Percentiles rank a stretch among this genome's conserved stretches.
Evolutionary conservation across 1,140 invertebrate genomes (phyloP).

Genomic region (Palaemon carinicauda): DNA sequence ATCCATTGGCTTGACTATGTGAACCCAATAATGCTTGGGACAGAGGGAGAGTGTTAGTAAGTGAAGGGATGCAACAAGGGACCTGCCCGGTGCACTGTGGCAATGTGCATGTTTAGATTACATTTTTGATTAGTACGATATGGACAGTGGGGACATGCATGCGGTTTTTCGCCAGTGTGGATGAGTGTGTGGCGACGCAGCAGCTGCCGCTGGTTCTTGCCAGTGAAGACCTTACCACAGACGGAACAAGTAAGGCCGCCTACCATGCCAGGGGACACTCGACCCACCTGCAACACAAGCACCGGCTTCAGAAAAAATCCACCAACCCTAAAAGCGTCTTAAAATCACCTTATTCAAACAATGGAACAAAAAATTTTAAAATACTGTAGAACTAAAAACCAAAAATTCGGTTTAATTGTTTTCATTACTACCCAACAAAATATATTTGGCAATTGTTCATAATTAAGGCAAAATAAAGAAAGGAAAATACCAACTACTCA

Average conservation of each 20-base stretch:
- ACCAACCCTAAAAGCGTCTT: neutral
- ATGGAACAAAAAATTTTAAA: neutral
- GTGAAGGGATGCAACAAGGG: constrained; percentile 11
- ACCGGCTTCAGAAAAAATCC: constrained; percentile 53
- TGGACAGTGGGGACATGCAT: constrained; percentile 75
- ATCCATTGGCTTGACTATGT: neutral
- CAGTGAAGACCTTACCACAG: constrained; percentile 75
- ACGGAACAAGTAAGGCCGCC: constrained; percentile 84
- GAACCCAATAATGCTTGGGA: constrained; percentile 20
- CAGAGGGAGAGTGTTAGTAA: constrained; percentile 28
- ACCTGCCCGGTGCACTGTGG: constrained; percentile 50
- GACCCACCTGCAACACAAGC: constrained; percentile 58
- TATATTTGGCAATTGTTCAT: too few species aligned
- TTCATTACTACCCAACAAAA: too few species aligned
- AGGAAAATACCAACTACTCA: too few species aligned
- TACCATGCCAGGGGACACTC: constrained; percentile 79
- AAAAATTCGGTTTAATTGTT: too few species aligned
- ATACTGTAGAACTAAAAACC: too few species aligned
- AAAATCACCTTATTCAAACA: neutral
- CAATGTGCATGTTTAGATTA: constrained; percentile 53
- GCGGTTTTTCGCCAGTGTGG: constrained; percentile 85
- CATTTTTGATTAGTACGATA: constrained; percentile 58
- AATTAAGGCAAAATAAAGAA: too few species aligned
- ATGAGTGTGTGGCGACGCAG: constrained; percentile 86
- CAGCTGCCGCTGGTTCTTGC: constrained; percentile 80